Evolutionary conservation across 1,140 invertebrate species (phyloP).

Genomic region (Zaprionus kolodkinae): DNA sequence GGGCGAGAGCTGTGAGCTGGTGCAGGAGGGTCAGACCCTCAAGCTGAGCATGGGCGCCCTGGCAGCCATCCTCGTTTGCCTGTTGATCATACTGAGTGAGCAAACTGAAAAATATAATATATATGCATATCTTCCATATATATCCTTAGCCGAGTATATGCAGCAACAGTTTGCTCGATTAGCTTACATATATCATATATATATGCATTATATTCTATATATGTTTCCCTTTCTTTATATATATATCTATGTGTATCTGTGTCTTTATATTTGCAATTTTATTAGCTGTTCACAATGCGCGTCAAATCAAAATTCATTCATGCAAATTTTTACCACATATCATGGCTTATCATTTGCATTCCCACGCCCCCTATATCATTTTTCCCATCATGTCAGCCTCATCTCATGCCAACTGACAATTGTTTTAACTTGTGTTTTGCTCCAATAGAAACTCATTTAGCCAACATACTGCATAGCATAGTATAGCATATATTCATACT

Average conservation of each 20-base stretch:
- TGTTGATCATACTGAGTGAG: slow-evolving; percentile 97
- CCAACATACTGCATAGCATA: slow-evolving; percentile 8
- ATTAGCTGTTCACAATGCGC: slow-evolving; percentile 46
- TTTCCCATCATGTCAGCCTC: background rate
- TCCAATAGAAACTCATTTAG: slow-evolving; percentile 36
- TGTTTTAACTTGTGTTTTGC: slow-evolving; percentile 25
- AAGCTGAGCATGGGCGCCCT: slow-evolving; percentile 97
- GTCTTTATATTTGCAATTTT: slow-evolving; percentile 30
- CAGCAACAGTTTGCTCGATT: slow-evolving; percentile 11
- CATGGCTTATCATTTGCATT: slow-evolving; percentile 37
- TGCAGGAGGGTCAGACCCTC: slow-evolving; percentile 95
- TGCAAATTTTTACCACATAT: slow-evolving; percentile 22
- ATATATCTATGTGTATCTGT: slow-evolving; percentile 5
- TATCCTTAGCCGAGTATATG: slow-evolving; percentile 1
- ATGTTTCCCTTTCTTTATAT: slow-evolving; percentile 1
- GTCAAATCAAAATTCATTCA: slow-evolving; percentile 44
- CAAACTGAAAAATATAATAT: slow-evolving; percentile 55
- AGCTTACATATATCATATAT: slow-evolving; percentile 10
- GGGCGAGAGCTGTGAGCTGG: slow-evolving; percentile 96
- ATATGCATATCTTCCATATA: slow-evolving; percentile 35
- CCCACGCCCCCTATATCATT: background rate
- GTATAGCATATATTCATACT: slow-evolving; percentile 17
- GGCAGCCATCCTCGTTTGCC: slow-evolving; percentile 96
- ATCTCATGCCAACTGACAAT: slow-evolving; percentile 2
- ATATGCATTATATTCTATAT: background rate